These are phyloP conservation scores for Drosophila melanosoma DNA, from an alignment of 2,888 invertebrate species.

Conservation along the genomic window DNA sequence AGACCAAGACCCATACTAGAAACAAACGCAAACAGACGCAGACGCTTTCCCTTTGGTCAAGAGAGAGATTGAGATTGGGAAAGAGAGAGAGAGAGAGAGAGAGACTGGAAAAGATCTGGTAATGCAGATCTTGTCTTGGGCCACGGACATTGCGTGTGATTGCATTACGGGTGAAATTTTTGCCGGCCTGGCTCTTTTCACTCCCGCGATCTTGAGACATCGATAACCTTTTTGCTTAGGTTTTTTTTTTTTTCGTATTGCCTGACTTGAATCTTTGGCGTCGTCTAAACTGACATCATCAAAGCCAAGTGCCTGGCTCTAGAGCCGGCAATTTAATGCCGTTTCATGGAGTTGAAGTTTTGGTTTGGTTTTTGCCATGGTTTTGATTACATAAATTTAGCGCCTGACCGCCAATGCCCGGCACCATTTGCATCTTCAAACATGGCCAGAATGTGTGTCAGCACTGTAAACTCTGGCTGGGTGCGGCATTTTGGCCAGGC, in stretches of 20 bases:
- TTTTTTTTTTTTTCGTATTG: conserved; percentile 41
- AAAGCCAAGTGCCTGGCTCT: conserved; percentile 35
- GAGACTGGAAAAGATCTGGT: conserved; percentile 27
- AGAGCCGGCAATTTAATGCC: conserved; percentile 66
- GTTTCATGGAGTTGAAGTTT: conserved; percentile 44
- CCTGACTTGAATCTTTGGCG: conserved; percentile 7
- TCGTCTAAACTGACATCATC: conserved; percentile 71
- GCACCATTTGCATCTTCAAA: conserved; percentile 77
- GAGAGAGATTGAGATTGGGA: conserved; percentile 5
- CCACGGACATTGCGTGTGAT: conserved; percentile 75
- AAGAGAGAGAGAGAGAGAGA: background rate
- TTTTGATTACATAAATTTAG: conserved; percentile 79
- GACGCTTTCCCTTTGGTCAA: conserved; percentile 61
- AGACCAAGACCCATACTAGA: conserved; percentile 42
- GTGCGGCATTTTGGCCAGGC: conserved; percentile 54
- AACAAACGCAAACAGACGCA: conserved; percentile 23
- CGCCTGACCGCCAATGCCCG: conserved; percentile 55
- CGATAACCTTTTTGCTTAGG: conserved; percentile 75
- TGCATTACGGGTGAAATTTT: conserved; percentile 78
- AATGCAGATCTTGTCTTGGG: conserved; percentile 55
- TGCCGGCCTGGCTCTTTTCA: conserved; percentile 57
- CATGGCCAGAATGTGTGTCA: conserved; percentile 67
- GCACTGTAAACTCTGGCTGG: conserved; percentile 29
- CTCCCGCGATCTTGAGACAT: conserved; percentile 66
- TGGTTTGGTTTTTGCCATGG: conserved; percentile 29